These are phyloP conservation scores for Falco rusticolus DNA, from an alignment of 2,797 vertebrate species.

Conservation along the genomic window DNA sequence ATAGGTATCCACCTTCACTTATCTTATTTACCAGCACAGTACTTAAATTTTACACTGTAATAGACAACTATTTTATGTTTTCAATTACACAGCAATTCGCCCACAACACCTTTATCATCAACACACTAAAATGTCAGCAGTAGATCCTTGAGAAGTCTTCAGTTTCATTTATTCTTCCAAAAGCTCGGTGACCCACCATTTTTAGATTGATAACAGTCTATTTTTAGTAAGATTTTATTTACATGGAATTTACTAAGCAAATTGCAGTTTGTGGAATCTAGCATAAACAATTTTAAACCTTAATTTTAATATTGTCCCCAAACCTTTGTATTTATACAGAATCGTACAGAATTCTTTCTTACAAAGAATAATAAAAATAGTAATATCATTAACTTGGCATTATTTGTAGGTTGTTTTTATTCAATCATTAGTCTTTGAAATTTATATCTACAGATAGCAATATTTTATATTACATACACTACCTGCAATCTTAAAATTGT, in stretches of 20 bases:
- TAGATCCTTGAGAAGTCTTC: neutral
- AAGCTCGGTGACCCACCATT: neutral
- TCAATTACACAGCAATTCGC: neutral
- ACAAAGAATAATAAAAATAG: neutral
- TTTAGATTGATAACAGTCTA: neutral
- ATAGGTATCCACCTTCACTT: neutral
- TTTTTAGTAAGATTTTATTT: neutral
- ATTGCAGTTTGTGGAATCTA: neutral
- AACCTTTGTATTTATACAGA: neutral
- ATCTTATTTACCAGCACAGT: neutral
- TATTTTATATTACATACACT: neutral
- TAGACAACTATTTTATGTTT: neutral
- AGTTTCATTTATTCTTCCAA: neutral
- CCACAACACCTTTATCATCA: neutral
- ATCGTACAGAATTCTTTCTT: neutral
- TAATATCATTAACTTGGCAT: neutral
- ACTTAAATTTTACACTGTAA: neutral
- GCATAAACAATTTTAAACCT: neutral
- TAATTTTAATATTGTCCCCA: neutral
- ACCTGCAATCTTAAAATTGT: neutral
- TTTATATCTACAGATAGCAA: neutral
- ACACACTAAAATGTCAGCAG: neutral
- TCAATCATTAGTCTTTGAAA: neutral
- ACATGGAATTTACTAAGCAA: neutral
- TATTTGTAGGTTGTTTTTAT: neutral